These are phyloP conservation scores for Melieria crassipennis DNA, from an alignment of 2,888 invertebrate genomes.

Conservation along the genomic window DNA sequence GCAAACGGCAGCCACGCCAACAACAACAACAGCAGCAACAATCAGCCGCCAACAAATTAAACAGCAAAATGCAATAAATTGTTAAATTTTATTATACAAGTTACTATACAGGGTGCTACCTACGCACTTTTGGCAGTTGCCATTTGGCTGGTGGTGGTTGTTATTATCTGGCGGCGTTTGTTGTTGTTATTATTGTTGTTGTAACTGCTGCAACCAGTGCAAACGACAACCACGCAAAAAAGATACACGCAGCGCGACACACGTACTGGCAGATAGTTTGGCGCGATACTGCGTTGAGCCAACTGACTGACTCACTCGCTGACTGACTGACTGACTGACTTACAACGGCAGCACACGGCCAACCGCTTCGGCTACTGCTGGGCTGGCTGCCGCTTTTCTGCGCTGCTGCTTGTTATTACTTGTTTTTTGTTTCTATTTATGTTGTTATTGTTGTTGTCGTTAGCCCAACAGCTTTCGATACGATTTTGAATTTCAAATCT, in stretches of 20 bases:
- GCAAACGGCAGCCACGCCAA: not conserved
- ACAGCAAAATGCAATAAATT: constrained; percentile 60
- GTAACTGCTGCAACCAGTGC: constrained; percentile 25
- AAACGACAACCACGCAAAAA: constrained; percentile 33
- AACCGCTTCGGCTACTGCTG: constrained; percentile 18
- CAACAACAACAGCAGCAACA: constrained; percentile 33
- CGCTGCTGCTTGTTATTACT: not conserved
- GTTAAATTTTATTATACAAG: constrained; percentile 57
- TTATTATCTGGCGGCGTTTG: constrained; percentile 8
- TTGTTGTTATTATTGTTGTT: constrained; percentile 16
- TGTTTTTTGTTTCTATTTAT: not conserved
- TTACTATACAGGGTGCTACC: constrained; percentile 40
- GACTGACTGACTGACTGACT: too few relatives aligned
- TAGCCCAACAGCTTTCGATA: not conserved
- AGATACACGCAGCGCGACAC: not conserved
- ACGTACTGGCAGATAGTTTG: constrained; percentile 12
- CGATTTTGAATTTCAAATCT: not conserved
- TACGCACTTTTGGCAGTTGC: constrained; percentile 36
- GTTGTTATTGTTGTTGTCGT: not conserved
- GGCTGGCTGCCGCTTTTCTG: not conserved
- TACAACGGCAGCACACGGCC: constrained; percentile 6
- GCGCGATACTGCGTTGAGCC: constrained; percentile 7
- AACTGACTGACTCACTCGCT: not conserved
- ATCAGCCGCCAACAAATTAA: constrained; percentile 52
- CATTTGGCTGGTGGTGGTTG: constrained; percentile 10